Base-by-base conservation (phyloP, 2,888 invertebrate genomes). In the Mythimna ferrago region DNA sequence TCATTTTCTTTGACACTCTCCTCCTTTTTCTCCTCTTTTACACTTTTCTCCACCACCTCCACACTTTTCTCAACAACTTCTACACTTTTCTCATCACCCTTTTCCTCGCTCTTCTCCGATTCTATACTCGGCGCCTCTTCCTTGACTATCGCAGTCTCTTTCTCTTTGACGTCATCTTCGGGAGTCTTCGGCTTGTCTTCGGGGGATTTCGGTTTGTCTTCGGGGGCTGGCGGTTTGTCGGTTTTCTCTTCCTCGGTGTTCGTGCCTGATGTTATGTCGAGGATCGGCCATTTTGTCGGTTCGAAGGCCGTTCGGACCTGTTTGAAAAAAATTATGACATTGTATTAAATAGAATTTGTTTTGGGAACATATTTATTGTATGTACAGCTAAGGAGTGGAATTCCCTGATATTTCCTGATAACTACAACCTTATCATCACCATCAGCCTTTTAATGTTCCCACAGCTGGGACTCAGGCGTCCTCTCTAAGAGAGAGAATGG, bases 281-380 rank as follows among this genome's bases (percentile, higher is more conserved):
- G 95, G 60, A 99, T 97, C 44, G 99, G 99, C 99, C 99, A 99
- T 91, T 97, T 97, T 16, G 97, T 96, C 2, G 99, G 99, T 88
- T 98, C 97, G 83, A 97, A 97, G 83, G 97, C 98, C 67, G 99
- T 98, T 89, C 99, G 97, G 66, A 98, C 98, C 98, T 98, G 92
- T 38, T 53, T 48, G 10, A 14, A 19, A 51, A 48, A 48, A 16
- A 48, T 48, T 48, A 1, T 48, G 14, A 48, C 5, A 16, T 44
- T 44, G 19, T 19, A 5, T 48, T 48, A 19, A 16, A 16, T 19
- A 16, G 16, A 16, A 16, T 48, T 48, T 16, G 48, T 48, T 32
- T 32, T 32, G 3, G 32, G 32, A 32, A 2, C 32, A 32, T 5
- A 32, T 32, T 32, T 5, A 4, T 32, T 32, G 32, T 32, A 26